Conservation (phyloP, 2,113 vertebrate genomes). For the Neolamprologus ventralis region DNA sequence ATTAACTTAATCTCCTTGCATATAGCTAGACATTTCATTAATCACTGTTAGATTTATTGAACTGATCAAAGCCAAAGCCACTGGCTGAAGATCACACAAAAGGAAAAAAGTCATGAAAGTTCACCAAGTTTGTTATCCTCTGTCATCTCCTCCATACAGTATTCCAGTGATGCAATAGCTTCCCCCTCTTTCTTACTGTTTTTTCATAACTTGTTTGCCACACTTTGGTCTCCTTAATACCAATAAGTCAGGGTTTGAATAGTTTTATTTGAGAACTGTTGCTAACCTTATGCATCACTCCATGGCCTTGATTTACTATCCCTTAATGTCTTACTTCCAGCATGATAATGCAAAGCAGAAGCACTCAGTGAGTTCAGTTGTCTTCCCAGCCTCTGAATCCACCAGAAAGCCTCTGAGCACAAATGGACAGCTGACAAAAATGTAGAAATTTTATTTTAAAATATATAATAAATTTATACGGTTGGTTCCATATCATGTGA, state of each 20-base stretch:
- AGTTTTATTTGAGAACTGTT: background rate
- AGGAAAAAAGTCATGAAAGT: background rate
- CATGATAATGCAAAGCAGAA: background rate
- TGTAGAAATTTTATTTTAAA: background rate
- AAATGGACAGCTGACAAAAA: background rate
- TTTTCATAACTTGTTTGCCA: background rate
- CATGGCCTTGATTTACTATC: background rate
- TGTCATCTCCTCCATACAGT: background rate
- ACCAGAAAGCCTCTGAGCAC: background rate
- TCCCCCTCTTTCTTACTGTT: background rate
- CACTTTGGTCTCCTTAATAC: background rate
- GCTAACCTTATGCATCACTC: background rate
- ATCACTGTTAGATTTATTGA: conserved; percentile 25
- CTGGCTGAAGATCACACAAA: conserved; percentile 20
- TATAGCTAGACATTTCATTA: conserved; percentile 29
- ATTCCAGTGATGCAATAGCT: conserved; percentile 17
- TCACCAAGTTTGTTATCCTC: conserved; percentile 14
- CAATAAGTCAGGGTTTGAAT: background rate
- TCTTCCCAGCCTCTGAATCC: background rate
- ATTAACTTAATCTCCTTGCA: conserved; percentile 28
- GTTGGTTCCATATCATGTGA: background rate
- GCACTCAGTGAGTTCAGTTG: background rate
- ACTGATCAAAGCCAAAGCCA: conserved; percentile 17
- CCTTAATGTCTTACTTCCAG: background rate
- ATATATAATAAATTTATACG: background rate